phyloP scores from a whole-genome alignment of 2,797 vertebrate genomes.

The Orestias chungarensis region DNA sequence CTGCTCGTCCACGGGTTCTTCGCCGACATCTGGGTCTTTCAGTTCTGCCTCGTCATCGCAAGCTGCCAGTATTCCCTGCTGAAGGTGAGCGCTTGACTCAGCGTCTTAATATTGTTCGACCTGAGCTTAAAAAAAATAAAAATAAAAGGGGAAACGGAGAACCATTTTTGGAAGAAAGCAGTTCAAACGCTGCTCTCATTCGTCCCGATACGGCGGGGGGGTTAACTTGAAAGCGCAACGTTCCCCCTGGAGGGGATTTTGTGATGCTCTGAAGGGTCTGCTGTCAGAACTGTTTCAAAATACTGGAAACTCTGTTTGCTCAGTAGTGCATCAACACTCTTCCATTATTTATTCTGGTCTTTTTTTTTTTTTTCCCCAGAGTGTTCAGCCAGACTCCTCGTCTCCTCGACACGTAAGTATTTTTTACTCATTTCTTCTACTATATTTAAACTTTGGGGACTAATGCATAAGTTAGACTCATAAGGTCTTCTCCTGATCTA shows the following conservation, averaged over 20 bases:
- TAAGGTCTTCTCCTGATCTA: background rate
- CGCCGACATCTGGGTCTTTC: constrained; percentile 98
- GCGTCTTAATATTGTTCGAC: background rate
- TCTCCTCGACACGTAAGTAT: constrained; percentile 96
- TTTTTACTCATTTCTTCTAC: constrained; percentile 2
- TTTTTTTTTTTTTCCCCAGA: constrained; percentile 78
- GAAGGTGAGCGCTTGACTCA: constrained; percentile 82
- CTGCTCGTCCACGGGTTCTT: constrained; percentile 96
- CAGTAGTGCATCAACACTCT: background rate
- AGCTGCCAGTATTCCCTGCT: constrained; percentile 98
- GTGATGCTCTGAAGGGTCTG: background rate
- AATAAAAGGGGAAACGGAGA: background rate
- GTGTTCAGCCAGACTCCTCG: constrained; percentile 98
- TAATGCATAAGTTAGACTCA: background rate
- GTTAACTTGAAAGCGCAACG: background rate
- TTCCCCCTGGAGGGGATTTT: constrained; percentile 4
- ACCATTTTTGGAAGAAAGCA: constrained; percentile 1
- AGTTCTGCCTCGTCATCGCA: constrained; percentile 98
- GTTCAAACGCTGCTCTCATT: constrained; percentile 1
- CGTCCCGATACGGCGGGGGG: background rate
- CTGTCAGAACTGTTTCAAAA: background rate
- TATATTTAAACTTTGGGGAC: background rate
- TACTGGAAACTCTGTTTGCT: background rate
- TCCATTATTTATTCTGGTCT: constrained; percentile 4
- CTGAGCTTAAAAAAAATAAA: background rate